A percentile compares a stretch with the other conserved stretches of the same genome.
These are phyloP conservation scores for Dione vanillae DNA, from an alignment of 2,888 invertebrate genomes.

Conservation along the genomic window DNA sequence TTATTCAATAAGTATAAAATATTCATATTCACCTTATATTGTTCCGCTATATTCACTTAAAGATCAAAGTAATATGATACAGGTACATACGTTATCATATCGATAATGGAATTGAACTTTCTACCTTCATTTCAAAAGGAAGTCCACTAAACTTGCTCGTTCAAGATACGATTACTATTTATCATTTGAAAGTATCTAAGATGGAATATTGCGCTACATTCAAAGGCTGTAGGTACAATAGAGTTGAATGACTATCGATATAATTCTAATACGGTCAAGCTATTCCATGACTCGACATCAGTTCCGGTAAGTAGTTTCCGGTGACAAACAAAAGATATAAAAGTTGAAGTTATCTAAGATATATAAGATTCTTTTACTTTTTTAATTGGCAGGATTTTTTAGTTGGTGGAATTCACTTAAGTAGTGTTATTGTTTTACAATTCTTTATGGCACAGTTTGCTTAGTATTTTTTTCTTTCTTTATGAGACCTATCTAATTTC, in stretches of 20 bases:
- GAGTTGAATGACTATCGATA: conserved; percentile 33
- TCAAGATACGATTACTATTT: conserved; percentile 7
- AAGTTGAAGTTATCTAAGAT: conserved; percentile 1
- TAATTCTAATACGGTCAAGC: conserved; percentile 45
- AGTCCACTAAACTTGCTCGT: neutral
- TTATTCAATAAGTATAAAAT: too few species aligned
- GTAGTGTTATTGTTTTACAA: too few species aligned
- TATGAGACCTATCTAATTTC: too few species aligned
- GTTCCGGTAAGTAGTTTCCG: conserved; percentile 47
- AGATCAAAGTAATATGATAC: neutral
- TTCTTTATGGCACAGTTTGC: too few species aligned
- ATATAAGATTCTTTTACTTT: conserved; percentile 7
- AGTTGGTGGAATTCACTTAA: neutral
- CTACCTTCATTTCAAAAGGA: neutral
- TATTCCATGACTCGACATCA: conserved; percentile 46
- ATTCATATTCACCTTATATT: neutral
- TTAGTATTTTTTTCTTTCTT: neutral
- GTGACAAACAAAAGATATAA: conserved; percentile 25
- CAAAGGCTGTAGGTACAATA: conserved; percentile 30
- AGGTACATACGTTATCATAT: neutral
- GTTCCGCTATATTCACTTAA: neutral
- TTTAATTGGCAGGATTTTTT: neutral
- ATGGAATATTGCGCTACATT: conserved; percentile 15
- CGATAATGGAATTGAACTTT: neutral
- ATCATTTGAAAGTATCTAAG: conserved; percentile 24